phyloP scores from a whole-genome alignment of 2,888 invertebrate species.

The Eledone cirrhosa region DNA sequence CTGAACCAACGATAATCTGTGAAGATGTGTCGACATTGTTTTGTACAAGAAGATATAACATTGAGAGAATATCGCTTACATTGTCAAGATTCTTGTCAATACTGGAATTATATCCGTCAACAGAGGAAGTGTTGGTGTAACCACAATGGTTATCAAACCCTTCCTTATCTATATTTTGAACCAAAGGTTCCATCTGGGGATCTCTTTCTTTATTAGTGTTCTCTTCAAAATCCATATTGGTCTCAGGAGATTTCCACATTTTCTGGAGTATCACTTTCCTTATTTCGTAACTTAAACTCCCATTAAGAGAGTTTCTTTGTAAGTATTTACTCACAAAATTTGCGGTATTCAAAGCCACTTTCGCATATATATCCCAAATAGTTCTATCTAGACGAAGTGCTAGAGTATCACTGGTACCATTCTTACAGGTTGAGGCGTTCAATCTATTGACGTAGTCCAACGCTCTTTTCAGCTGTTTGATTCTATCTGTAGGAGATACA shows the following conservation, averaged over 20 bases:
- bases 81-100: not conserved
- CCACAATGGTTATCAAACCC: no score
- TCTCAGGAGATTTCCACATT: not conserved
- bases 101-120: not conserved
- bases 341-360: constrained; percentile 58
- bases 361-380: constrained; percentile 51
- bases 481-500: constrained; percentile 25
- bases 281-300: not conserved
- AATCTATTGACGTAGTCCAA: constrained; percentile 57
- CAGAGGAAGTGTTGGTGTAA: no score
- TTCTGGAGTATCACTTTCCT: not conserved
- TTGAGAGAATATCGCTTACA: constrained; percentile 31
- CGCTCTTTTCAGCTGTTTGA: constrained; percentile 43
- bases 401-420: constrained; percentile 55
- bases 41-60: constrained; percentile 52
- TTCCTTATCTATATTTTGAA: not conserved
- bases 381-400: constrained; percentile 52
- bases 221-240: not conserved
- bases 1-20: constrained; percentile 55
- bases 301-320: not conserved
- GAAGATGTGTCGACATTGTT: constrained; percentile 59
- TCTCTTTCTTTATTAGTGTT: not conserved
- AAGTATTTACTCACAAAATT: constrained; percentile 50
- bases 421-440: constrained; percentile 42
- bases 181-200: no score